Evolutionary conservation across 2,888 invertebrate genomes (phyloP).

Genomic region (Chloroclystis v-ata): DNA sequence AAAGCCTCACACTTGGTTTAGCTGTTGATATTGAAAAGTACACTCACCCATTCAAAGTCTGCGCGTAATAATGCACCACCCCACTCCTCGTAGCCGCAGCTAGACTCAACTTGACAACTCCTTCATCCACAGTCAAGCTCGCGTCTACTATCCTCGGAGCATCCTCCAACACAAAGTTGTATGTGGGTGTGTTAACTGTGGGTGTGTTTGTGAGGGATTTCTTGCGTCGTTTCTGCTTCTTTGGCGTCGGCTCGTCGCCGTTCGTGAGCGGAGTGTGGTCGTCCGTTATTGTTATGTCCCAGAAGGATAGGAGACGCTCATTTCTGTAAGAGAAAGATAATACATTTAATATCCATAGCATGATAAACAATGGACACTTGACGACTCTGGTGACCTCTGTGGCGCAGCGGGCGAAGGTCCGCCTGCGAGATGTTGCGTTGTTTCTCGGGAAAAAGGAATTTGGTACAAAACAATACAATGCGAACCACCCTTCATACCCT

Average conservation of each 20-base stretch:
- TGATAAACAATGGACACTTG: too few relatives aligned
- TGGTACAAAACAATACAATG: too few relatives aligned
- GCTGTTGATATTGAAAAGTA: too few relatives aligned
- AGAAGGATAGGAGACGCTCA: conserved; percentile 68
- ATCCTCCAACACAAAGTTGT: conserved; percentile 84
- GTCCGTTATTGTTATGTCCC: conserved; percentile 62
- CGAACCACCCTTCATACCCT: too few relatives aligned
- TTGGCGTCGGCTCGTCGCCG: conserved; percentile 54
- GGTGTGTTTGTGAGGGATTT: conserved; percentile 42
- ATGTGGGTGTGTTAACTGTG: conserved; percentile 41
- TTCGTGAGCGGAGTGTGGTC: conserved; percentile 48
- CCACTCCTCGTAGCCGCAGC: conserved; percentile 85
- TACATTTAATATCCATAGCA: too few relatives aligned
- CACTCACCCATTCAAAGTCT: conserved; percentile 85
- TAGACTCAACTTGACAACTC: conserved; percentile 68
- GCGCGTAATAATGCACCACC: conserved; percentile 86
- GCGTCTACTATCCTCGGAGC: conserved; percentile 75
- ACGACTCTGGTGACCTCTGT: too few relatives aligned
- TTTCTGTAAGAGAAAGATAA: conserved; percentile 51
- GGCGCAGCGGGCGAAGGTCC: too few relatives aligned
- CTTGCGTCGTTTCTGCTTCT: conserved; percentile 56
- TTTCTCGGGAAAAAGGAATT: too few relatives aligned
- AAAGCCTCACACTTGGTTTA: too few relatives aligned
- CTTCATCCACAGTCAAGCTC: conserved; percentile 66
- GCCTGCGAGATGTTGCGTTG: too few relatives aligned